Percentiles rank a stretch among this genome's conserved stretches.
phyloP scores from a whole-genome alignment of 2,797 vertebrate species.

The Saguinus oedipus region DNA sequence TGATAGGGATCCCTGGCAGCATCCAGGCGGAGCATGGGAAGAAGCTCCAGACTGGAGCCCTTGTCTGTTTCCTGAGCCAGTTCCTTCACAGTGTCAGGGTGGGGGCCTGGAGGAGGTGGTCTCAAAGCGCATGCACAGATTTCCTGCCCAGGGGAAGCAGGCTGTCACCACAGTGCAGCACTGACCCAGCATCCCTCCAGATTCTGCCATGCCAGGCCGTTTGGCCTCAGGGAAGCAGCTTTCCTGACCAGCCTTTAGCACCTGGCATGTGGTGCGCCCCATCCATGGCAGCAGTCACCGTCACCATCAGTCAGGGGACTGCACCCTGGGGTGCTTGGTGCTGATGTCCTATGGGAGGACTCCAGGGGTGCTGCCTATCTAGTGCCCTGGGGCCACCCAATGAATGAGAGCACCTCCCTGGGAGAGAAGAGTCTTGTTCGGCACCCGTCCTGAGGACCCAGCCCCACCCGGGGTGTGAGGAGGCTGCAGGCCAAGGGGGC shows the following conservation, averaged over 20 bases:
- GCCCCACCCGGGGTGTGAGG: not conserved
- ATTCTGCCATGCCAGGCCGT: not conserved
- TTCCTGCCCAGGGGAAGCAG: not conserved
- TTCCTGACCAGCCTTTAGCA: not conserved
- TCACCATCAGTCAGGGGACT: not conserved
- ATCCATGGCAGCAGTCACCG: not conserved
- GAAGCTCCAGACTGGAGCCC: not conserved
- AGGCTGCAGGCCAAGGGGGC: not conserved
- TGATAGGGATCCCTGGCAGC: not conserved
- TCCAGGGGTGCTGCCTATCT: not conserved
- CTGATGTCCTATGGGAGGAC: not conserved
- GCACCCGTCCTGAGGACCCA: not conserved
- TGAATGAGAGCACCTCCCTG: not conserved
- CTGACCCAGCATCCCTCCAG: fast-evolving
- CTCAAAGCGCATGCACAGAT: not conserved
- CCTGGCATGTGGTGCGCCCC: fast-evolving
- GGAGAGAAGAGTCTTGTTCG: not conserved
- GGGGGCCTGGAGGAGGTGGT: not conserved
- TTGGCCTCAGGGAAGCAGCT: not conserved
- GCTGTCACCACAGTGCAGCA: not conserved
- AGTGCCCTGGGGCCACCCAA: fast-evolving
- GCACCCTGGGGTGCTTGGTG: not conserved
- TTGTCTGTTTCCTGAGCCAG: not conserved
- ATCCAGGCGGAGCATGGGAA: fast-evolving
- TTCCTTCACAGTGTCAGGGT: not conserved